Evolutionary conservation across 2,797 vertebrate genomes (phyloP).

Genomic region (Acropternis orthonyx): DNA sequence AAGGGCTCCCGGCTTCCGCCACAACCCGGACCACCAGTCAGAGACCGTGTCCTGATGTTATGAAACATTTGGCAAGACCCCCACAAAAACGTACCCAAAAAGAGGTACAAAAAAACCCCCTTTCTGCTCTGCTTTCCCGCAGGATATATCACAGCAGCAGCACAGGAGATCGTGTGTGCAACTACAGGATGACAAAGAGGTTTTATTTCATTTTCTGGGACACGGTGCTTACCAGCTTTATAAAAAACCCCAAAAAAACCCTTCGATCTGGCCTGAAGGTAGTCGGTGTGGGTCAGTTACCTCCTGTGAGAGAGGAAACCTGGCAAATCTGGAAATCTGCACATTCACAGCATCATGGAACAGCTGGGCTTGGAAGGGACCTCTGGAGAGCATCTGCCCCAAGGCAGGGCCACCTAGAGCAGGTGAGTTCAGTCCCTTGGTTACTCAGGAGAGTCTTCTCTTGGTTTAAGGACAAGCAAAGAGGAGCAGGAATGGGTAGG

Average conservation of each 20-base stretch:
- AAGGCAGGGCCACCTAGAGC: not conserved
- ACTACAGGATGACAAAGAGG: not conserved
- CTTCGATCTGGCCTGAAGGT: not conserved
- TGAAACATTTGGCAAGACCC: not conserved
- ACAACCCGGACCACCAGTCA: not conserved
- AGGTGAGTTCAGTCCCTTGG: not conserved
- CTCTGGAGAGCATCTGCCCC: not conserved
- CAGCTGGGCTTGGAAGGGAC: not conserved
- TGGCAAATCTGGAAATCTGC: not conserved
- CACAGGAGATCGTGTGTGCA: not conserved
- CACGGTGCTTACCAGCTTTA: not conserved
- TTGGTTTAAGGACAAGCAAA: not conserved
- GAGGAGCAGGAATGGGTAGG: not conserved
- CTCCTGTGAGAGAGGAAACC: not conserved
- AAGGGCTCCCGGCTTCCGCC: conserved; percentile 4
- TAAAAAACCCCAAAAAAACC: not conserved
- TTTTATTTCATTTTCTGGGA: not conserved
- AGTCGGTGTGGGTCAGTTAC: not conserved
- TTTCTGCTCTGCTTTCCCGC: not conserved
- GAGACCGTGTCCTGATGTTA: not conserved
- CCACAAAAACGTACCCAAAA: not conserved
- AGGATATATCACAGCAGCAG: not conserved
- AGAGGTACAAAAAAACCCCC: not conserved
- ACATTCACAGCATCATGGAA: not conserved
- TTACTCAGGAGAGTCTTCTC: not conserved